Percentiles rank a stretch among this genome's conserved stretches.
phyloP scores from a whole-genome alignment of 2,888 invertebrate genomes.

The Harpagoxenus sublaevis region DNA sequence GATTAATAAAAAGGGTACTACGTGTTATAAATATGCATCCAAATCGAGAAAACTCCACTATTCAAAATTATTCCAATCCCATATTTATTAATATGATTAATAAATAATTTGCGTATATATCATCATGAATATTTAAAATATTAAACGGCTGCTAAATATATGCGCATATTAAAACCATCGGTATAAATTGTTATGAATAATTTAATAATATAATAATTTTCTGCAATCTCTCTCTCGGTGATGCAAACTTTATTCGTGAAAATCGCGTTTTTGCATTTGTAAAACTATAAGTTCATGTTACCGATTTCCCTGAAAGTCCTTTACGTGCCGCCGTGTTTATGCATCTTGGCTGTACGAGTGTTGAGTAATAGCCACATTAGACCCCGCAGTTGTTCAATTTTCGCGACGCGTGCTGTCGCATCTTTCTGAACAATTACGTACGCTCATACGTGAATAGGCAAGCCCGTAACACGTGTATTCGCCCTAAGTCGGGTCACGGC shows the following conservation, averaged over 20 bases:
- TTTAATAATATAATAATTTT: conserved; percentile 18
- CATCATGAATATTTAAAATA: conserved; percentile 11
- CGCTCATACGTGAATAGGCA: conserved; percentile 18
- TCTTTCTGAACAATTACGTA: conserved; percentile 45
- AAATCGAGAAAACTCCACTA: background rate
- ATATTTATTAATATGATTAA: conserved; percentile 22
- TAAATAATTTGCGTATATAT: conserved; percentile 5
- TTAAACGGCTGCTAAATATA: background rate
- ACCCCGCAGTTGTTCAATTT: conserved; percentile 41
- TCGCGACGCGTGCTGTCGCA: conserved; percentile 45
- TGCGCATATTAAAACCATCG: conserved; percentile 9
- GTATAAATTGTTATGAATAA: conserved; percentile 20
- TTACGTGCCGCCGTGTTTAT: background rate
- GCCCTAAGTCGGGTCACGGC: conserved; percentile 27
- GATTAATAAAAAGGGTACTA: background rate
- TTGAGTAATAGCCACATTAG: conserved; percentile 39
- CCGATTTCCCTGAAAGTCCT: background rate
- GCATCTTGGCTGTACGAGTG: background rate
- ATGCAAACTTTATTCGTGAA: background rate
- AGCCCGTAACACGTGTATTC: background rate
- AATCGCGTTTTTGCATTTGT: conserved; percentile 1
- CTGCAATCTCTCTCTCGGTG: background rate
- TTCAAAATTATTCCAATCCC: conserved; percentile 7
- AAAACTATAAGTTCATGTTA: conserved; percentile 7
- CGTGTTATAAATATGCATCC: background rate